phyloP scores from a whole-genome alignment of 1,140 invertebrate species.

The Nomia melanderi region DNA sequence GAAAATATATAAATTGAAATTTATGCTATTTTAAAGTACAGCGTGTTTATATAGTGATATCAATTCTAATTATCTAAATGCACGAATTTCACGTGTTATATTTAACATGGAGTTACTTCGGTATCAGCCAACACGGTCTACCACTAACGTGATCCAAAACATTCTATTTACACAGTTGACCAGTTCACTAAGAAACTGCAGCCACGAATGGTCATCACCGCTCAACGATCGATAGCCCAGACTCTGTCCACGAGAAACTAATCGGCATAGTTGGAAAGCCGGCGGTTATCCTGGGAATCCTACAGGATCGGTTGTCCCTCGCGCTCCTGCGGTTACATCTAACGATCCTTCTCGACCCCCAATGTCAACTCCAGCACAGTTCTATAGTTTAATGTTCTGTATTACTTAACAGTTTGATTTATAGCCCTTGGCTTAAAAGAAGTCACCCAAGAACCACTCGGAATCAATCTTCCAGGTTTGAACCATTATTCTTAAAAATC shows the following conservation, averaged over 20 bases:
- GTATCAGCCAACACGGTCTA: neutral
- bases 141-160: neutral
- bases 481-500: no score
- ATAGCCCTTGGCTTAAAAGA: neutral
- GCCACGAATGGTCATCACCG: conserved; percentile 61
- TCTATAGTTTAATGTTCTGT: conserved; percentile 35
- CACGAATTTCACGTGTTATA: no score
- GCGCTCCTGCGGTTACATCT: conserved; percentile 55
- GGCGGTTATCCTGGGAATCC: conserved; percentile 66
- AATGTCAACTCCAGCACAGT: conserved; percentile 30
- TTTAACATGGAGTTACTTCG: no score
- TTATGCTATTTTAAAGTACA: no score
- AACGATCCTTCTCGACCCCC: conserved; percentile 47
- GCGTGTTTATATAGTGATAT: no score
- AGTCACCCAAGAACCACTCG: no score
- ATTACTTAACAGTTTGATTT: conserved; percentile 46
- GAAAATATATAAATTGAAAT: no score
- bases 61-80: no score
- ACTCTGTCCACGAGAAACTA: conserved; percentile 67
- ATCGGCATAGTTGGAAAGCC: conserved; percentile 70
- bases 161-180: conserved; percentile 42
- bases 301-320: conserved; percentile 58
- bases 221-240: conserved; percentile 58
- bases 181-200: conserved; percentile 48
- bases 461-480: neutral